Percentiles rank a stretch among this genome's conserved stretches.
Evolutionary conservation across 2,797 vertebrate genomes (phyloP).

Genomic region (Pseudochaenichthys georgianus): DNA sequence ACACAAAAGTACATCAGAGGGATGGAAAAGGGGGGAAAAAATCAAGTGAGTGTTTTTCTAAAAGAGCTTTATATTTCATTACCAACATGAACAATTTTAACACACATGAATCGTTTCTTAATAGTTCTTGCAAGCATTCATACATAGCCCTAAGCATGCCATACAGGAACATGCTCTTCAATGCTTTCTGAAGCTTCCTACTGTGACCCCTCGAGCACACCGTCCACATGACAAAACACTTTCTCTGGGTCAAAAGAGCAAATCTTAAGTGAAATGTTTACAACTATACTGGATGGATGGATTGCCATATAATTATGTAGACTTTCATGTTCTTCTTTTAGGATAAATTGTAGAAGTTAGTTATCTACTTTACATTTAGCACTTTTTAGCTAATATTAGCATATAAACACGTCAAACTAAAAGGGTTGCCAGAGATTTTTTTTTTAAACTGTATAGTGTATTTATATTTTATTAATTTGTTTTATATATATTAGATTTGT

Average conservation of each 20-base stretch:
- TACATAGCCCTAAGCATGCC: neutral
- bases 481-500: no score
- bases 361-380: neutral
- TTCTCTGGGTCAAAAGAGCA: neutral
- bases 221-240: neutral
- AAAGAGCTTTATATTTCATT: conserved; percentile 7
- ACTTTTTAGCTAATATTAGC: neutral
- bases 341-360: neutral
- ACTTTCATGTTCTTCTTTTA: neutral
- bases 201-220: neutral
- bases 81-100: neutral
- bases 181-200: conserved; percentile 4
- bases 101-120: neutral
- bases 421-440: neutral
- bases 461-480: no score
- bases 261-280: neutral
- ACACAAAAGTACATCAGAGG: conserved; percentile 1
- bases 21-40: neutral
- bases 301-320: neutral
- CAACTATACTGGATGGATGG: neutral
- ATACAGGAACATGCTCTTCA: neutral
- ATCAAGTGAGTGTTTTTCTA: neutral
- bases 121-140: neutral
- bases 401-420: neutral
- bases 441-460: no score